Evolutionary conservation across 1,140 invertebrate species (phyloP), one percentile per base, ranked within the genome.

Genomic region (Amyelois transitella): DNA sequence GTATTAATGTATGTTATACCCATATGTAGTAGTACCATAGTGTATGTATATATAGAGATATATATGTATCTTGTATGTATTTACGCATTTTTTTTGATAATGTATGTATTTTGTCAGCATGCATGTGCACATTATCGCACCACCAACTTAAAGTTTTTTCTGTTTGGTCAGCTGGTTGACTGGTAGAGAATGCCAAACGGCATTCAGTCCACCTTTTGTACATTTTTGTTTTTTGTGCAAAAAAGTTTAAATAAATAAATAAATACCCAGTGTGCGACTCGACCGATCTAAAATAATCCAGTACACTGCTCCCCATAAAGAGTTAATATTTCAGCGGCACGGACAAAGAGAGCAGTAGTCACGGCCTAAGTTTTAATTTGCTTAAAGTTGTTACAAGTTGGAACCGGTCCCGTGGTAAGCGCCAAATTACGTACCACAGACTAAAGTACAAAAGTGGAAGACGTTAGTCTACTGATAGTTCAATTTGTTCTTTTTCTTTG

Each of bases 331-430:
- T 87, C 79, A 85, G 64, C 63, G 62, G 69, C 59, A 66, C 70
- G 75, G 75, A 84, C 75, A 75, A 80, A 85, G 78, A 72, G 69
- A 83, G 78, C 78, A 79, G 77, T 83, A 81, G 79, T 79, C 79
- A 78, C 70, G 60, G 67, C 51, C 58, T 63, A 86, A 87, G 77
- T 87, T 87, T 87, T 87, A 87, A 87, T 87, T 87, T 85, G 84
- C 77, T 87, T 85, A 82, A 81, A 86, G 78, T 87, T 83, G 81
- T 83, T 83, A 78, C 77, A 81, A 83, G 61, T 85, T 84, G 78
- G 80, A 83, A 87, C 80, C 74, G 70, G 77, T 81, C 84, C 81
- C 83, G 75, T 54, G 78, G 73, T 76, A 80, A 70, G 69, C 75
- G 77, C 80, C 78, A 85, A 85, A 83, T 83, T 86, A 82, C 75